These are phyloP conservation scores for Eurystomus gularis DNA, from an alignment of 2,113 vertebrate genomes.

Conservation along the genomic window DNA sequence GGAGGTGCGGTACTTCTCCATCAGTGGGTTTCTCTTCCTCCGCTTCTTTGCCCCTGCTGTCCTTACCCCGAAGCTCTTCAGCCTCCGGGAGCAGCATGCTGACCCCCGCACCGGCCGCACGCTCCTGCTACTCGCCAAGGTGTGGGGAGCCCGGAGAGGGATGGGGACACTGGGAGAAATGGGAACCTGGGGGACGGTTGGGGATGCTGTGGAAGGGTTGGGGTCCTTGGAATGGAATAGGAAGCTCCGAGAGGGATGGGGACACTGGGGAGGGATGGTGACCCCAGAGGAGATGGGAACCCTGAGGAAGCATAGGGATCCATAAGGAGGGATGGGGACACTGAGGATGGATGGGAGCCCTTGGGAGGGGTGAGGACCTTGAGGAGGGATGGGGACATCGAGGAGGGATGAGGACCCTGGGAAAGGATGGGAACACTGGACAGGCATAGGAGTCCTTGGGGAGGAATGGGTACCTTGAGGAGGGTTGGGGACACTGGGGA, in stretches of 20 bases:
- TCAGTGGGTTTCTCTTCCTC: slow-evolving; percentile 90
- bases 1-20: slow-evolving; percentile 88
- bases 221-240: no score
- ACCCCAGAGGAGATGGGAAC: fast-evolving
- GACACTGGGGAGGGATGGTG: no score
- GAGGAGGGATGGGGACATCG: no score
- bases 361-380: not conserved
- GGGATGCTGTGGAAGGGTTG: not conserved
- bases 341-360: not conserved
- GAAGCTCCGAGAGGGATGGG: fast-evolving
- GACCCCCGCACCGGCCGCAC: slow-evolving; percentile 87
- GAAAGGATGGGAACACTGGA: not conserved
- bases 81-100: slow-evolving; percentile 86
- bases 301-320: fast-evolving
- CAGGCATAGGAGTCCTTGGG: not conserved
- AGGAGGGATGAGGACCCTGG: not conserved
- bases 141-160: not conserved
- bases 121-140: slow-evolving; percentile 89
- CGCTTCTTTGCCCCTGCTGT: slow-evolving; percentile 88
- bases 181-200: not conserved
- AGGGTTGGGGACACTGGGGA: fast-evolving
- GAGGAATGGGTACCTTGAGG: not conserved
- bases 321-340: no score
- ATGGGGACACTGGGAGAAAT: not conserved
- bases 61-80: slow-evolving; percentile 89